Evolutionary conservation across 2,113 vertebrate species (phyloP), one percentile per base, ranked within the genome.

Genomic region (Percopsis transmontana): DNA sequence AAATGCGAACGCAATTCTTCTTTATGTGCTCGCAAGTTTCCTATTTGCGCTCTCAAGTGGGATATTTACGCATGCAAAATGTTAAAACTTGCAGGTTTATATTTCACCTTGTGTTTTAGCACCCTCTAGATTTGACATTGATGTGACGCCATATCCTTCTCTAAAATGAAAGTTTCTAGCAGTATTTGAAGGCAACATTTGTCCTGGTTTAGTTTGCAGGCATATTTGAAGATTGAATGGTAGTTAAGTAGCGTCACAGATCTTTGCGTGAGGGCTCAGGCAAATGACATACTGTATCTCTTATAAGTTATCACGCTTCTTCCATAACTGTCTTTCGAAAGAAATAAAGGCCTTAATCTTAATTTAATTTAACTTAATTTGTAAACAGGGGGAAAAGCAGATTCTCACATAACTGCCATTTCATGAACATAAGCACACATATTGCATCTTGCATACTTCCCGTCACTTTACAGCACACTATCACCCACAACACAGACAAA

Each of bases 291-390:
- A 21, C 59, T 58, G 45, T 18, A 53, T 38, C 20, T 10, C 33
- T 55, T 18, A 23, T 33, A n/a, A 52, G 33, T 20, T 12, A 15
- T 20, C 19, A 15, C 38, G 20, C 40, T 73, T 73, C 60, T 40
- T n/a, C 62, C 47, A 15, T 23, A 18, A 16, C 19, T 61, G 56
- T 62, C 33, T 27, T 45, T 7, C 5, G 2, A 9, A 8, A 38
- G 54, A 24, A 57, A 15, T n/a, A 2, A 57, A 52, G 56, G 27
- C 18, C 56, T 65, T 70, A 48, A 70, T 38, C 10, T 23, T 33
- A 13, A 0, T 21, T 27, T 68, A n/a, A 14, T 45, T 14, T 12
- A 12, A n/a, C 15, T 12, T 45, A 1, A 14, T 16, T 9, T 45
- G 42, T 41, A 20, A 53, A 20, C 53, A n/a, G 45, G 42, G 45